phyloP scores from a whole-genome alignment of 2,113 vertebrate species.

The Solea senegalensis region DNA sequence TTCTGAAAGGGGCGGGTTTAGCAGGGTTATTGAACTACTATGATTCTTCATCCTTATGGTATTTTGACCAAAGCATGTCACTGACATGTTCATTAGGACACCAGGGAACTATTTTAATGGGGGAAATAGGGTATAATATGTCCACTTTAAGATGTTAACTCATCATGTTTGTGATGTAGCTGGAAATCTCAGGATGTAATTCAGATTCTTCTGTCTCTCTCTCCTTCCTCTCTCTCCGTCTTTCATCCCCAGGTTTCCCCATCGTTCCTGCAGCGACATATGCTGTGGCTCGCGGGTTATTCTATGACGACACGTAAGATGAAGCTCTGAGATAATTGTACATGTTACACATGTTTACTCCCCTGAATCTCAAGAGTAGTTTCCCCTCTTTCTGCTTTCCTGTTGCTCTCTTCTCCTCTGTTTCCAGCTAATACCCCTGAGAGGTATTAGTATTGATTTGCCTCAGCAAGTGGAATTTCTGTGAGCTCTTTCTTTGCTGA shows the following conservation, averaged over 20 bases:
- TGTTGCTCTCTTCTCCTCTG: too few relatives aligned
- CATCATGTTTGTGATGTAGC: background rate
- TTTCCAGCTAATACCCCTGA: background rate
- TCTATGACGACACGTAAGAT: conserved; percentile 79
- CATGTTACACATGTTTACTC: background rate
- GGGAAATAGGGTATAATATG: too few relatives aligned
- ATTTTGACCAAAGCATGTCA: too few relatives aligned
- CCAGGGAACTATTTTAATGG: too few relatives aligned
- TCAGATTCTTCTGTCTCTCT: background rate
- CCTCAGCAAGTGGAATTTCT: conserved; percentile 2
- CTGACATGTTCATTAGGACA: too few relatives aligned
- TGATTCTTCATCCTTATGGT: too few relatives aligned
- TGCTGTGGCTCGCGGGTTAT: conserved; percentile 75
- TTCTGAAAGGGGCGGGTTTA: too few relatives aligned
- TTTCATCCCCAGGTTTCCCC: conserved; percentile 76
- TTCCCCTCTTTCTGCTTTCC: too few relatives aligned
- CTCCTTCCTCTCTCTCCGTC: background rate
- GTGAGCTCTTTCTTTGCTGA: background rate
- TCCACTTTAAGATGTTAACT: too few relatives aligned
- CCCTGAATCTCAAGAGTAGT: background rate
- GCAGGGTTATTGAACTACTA: too few relatives aligned
- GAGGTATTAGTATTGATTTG: conserved; percentile 15
- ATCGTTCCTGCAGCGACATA: conserved; percentile 77
- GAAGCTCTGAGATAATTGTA: background rate
- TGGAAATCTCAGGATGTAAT: background rate